These are phyloP conservation scores for Lagodon rhomboides DNA, from an alignment of 2,797 vertebrate species.

Conservation along the genomic window DNA sequence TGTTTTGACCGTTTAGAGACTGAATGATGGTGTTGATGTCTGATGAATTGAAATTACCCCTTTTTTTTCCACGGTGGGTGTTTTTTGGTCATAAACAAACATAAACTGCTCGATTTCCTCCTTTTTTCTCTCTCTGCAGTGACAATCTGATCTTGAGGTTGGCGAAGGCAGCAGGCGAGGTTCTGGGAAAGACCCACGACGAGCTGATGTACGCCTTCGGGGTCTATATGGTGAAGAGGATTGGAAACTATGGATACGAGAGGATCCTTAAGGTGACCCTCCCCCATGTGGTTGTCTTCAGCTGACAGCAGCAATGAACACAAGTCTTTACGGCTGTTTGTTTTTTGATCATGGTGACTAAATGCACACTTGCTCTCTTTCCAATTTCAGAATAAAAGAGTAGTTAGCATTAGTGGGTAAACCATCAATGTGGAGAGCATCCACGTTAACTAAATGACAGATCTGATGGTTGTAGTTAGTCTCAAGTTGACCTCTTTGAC, in stretches of 20 bases:
- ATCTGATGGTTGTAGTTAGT: too few relatives aligned
- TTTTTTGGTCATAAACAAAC: background rate
- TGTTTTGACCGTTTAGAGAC: background rate
- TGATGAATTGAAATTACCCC: background rate
- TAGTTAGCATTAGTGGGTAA: too few relatives aligned
- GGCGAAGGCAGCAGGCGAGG: slow-evolving; percentile 86
- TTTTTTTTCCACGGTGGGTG: background rate
- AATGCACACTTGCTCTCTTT: too few relatives aligned
- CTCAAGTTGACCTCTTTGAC: too few relatives aligned
- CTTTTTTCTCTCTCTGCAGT: slow-evolving; percentile 60
- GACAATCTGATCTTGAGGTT: slow-evolving; percentile 85
- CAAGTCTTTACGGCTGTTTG: too few relatives aligned
- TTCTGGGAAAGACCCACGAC: slow-evolving; percentile 86
- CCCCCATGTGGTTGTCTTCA: too few relatives aligned
- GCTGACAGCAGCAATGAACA: too few relatives aligned
- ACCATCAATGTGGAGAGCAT: background rate
- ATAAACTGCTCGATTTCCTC: background rate
- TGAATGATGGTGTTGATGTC: background rate
- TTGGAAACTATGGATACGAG: slow-evolving; percentile 87
- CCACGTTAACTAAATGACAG: too few relatives aligned
- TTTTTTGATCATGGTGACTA: too few relatives aligned
- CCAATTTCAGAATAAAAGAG: background rate
- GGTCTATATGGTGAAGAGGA: slow-evolving; percentile 88
- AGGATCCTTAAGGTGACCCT: slow-evolving; percentile 83
- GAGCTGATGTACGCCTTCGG: slow-evolving; percentile 88